Evolutionary conservation across 2,888 invertebrate genomes (phyloP), one percentile per base, ranked within the genome.

Genomic region (Crematogaster levior): DNA sequence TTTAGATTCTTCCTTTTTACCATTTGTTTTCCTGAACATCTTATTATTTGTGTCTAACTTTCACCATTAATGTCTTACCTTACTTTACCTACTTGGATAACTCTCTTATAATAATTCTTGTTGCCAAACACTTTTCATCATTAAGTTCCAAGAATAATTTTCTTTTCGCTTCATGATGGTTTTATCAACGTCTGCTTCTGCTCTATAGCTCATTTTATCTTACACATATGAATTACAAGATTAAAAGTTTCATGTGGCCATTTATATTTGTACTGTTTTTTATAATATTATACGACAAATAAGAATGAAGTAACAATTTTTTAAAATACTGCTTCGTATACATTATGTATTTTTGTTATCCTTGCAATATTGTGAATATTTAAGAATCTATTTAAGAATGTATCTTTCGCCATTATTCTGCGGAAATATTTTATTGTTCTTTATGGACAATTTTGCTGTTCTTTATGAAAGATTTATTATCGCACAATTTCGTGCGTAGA

Each of bases 71-170:
- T 30, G 77, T 58, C 73, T 79, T 73, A 79, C 77, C 43, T 79
- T 73, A 56, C 56, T 56, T 79, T 58, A 63, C 12, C n/a, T 58
- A 37, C 75, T 72, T 30, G 53, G 40, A 53, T 68, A 77, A 77
- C 73, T 79, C 56, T 56, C 56, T 72, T 56, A 79, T 73, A 72
- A 77, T 77, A 79, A 79, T 53, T 79, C 56, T 73, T 9, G 74
- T 79, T 72, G 72, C n/a, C 43, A 73, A 73, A 73, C 77, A 72
- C 73, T 79, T 73, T 79, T 79, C 56, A 79, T 79, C 77, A 56
- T 79, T 79, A 79, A 53, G 12, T 73, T 79, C 43, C 34, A 18
- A 30, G 56, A 30, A 24, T 73, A 79, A 79, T 79, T 79, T 56
- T 43, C 43, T 79, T 56, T 73, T 56, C 34, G 34, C 56, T 72